Conservation (phyloP, 2,888 invertebrate species). For the Isoperla grammatica region DNA sequence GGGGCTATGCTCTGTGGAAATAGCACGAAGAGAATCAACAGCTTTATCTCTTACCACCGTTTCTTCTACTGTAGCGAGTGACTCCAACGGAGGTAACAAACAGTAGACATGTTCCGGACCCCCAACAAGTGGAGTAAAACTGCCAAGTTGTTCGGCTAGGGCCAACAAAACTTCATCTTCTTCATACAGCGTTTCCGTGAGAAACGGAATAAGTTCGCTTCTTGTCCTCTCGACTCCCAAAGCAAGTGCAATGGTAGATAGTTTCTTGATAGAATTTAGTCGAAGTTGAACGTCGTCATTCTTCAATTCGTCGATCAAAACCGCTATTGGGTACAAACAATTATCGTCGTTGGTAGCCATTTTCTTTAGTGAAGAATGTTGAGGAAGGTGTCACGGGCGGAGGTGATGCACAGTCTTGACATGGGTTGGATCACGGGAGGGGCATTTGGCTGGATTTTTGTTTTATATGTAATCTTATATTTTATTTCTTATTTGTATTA, state of each 20-base stretch:
- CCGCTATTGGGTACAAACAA: slow-evolving; percentile 98
- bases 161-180: slow-evolving; percentile 98
- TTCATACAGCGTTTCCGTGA: slow-evolving; percentile 98
- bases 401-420: too few relatives aligned
- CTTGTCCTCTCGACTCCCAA: slow-evolving; percentile 94
- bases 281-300: slow-evolving; percentile 99
- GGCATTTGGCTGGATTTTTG: too few relatives aligned
- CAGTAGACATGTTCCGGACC: slow-evolving; percentile 95
- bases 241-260: slow-evolving; percentile 97
- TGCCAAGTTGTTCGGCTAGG: slow-evolving; percentile 95
- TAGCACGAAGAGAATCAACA: slow-evolving; percentile 88
- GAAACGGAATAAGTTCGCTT: slow-evolving; percentile 94
- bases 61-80: slow-evolving; percentile 96
- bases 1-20: slow-evolving; percentile 90
- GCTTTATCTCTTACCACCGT: slow-evolving; percentile 99
- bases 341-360: slow-evolving; percentile 63
- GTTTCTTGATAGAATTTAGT: slow-evolving; percentile 95
- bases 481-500: too few relatives aligned
- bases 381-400: not conserved
- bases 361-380: slow-evolving; percentile 37
- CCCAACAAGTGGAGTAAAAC: slow-evolving; percentile 91
- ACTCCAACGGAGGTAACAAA: slow-evolving; percentile 89
- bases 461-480: too few relatives aligned
- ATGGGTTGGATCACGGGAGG: too few relatives aligned
- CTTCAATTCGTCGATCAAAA: slow-evolving; percentile 97